A percentile compares a stretch with the other conserved stretches of the same genome.
Evolutionary conservation across 2,888 invertebrate species (phyloP).

Genomic region (Bedellia somnulentella): DNA sequence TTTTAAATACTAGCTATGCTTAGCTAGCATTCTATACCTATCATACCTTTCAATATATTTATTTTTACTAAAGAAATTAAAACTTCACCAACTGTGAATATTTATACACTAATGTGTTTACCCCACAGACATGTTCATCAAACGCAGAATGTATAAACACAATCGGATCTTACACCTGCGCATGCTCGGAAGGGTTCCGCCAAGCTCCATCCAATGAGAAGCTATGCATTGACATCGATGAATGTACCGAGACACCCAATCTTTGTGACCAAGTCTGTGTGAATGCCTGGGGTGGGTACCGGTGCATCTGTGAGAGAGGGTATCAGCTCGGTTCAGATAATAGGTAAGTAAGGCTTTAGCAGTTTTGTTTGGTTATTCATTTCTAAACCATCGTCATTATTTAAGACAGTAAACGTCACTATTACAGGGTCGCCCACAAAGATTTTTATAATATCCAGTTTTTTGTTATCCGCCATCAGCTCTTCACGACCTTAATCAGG

Average conservation of each 20-base stretch:
- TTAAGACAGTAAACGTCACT: background rate
- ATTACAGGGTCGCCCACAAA: too few species aligned
- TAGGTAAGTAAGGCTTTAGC: constrained; percentile 35
- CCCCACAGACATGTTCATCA: constrained; percentile 36
- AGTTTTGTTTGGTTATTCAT: background rate
- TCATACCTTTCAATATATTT: too few species aligned
- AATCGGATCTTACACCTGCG: constrained; percentile 46
- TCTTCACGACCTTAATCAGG: too few species aligned
- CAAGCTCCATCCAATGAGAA: constrained; percentile 43
- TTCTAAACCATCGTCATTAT: background rate
- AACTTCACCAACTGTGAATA: too few species aligned
- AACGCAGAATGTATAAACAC: constrained; percentile 46
- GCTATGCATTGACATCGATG: constrained; percentile 67
- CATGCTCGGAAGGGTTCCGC: constrained; percentile 40
- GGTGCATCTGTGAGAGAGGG: constrained; percentile 87
- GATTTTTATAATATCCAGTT: too few species aligned
- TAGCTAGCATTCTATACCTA: too few species aligned
- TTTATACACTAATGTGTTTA: too few species aligned
- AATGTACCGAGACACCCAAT: constrained; percentile 57
- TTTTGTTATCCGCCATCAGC: too few species aligned
- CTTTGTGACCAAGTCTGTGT: constrained; percentile 85
- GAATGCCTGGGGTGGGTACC: constrained; percentile 89
- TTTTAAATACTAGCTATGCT: too few species aligned
- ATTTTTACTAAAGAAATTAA: too few species aligned
- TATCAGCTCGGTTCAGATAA: constrained; percentile 76